A percentile compares a stretch with the other conserved stretches of the same genome.
Conservation (phyloP, 2,797 vertebrate species). For the Centroberyx gerrardi region DNA sequence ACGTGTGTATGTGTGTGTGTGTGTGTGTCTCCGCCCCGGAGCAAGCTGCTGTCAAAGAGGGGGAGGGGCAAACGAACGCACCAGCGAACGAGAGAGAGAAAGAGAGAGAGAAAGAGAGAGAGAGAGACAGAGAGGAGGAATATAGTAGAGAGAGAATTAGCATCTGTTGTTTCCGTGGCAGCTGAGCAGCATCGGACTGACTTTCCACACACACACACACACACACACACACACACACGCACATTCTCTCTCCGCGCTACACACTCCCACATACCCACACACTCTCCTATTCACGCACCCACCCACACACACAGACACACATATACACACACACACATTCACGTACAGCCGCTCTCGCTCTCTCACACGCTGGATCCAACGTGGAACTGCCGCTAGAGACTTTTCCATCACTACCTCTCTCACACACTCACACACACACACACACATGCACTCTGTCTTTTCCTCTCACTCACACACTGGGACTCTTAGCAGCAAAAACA, state of each 20-base stretch:
- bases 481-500: conserved; percentile 47
- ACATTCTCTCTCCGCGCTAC: conserved; percentile 2
- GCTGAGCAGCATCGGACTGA: conserved; percentile 68
- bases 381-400: conserved; percentile 31
- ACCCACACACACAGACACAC: conserved; percentile 29
- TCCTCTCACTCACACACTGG: conserved; percentile 33
- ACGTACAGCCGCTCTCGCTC: conserved; percentile 13
- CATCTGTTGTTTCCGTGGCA: conserved; percentile 81
- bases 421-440: conserved; percentile 1
- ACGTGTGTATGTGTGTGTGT: conserved; percentile 3
- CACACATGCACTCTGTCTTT: conserved; percentile 2
- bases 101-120: conserved; percentile 36
- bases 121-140: conserved; percentile 27
- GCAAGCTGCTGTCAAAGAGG: conserved; percentile 77
- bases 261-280: conserved; percentile 45
- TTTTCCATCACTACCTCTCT: conserved; percentile 27
- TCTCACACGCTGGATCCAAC: conserved; percentile 39
- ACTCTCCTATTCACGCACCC: background rate
- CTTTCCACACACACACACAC: conserved; percentile 41
- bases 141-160: conserved; percentile 71
- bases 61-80: conserved; percentile 75
- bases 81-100: conserved; percentile 58
- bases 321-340: conserved; percentile 26
- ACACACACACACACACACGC: background rate
- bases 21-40: conserved; percentile 62